Base-by-base conservation (phyloP, 2,888 invertebrate genomes). In the Patella caerulea region DNA sequence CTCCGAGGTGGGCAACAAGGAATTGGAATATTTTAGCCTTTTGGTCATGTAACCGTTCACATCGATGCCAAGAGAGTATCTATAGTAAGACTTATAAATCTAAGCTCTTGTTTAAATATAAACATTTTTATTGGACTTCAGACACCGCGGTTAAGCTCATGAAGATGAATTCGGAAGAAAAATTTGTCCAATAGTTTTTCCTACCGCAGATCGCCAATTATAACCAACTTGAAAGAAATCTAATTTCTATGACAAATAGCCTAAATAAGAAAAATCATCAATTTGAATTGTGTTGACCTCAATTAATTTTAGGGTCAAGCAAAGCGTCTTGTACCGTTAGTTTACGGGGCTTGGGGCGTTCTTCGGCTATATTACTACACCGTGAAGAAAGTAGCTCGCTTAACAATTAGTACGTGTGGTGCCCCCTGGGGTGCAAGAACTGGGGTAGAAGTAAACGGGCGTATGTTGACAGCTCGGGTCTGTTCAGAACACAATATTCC, bases 381-480 rank as follows among this genome's bases (percentile, higher is more conserved):
- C 65, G 24, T 65, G 14, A 65, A 65, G 65, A 65, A 65, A 65
- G 65, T 65, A 65, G 65, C 19, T 19, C 65, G 65, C 19, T 24
- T 65, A 65, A 65, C 65, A 65, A 65, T 65, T 65, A 65, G 19
- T 65, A 65, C 19, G 45, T 45, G 45, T 45, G 45, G 24, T 65
- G 19, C 65, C 65, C 14, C 19, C 65, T 24, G 19, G 19, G 24
- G 65, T n/a, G 65, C 19, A 24, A 24, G 65, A 65, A 65, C 24
- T 65, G 19, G 65, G 65, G 19, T 65, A 24, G 65, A 65, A 65
- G 65, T 65, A 65, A 65, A 65, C 19, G 24, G 65, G 65, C 65
- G 65, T 65, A 24, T 65, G 65, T 65, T 65, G 65, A 65, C 65
- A 65, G 65, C 65, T 65, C 65, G 65, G 65, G 65, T 65, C 65